Conservation (phyloP, 2,888 invertebrate species). For the Nebria brevicollis region DNA sequence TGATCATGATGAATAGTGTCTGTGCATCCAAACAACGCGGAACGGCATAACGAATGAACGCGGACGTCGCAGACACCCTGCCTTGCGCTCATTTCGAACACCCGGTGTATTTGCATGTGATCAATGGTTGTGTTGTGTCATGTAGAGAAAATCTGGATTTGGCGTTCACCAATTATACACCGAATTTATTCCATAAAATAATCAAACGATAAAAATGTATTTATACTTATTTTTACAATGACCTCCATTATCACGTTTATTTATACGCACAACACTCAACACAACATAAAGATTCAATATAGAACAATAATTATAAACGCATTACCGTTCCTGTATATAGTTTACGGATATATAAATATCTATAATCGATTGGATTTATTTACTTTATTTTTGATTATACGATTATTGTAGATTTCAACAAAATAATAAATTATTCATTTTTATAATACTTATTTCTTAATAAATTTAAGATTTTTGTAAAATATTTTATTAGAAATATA, state of each 20-base stretch:
- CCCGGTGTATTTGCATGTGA: background rate
- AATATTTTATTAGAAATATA: too few species aligned
- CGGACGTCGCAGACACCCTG: background rate
- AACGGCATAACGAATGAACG: background rate
- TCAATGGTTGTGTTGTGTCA: background rate
- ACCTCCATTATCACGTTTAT: background rate
- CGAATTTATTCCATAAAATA: background rate
- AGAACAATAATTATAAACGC: background rate
- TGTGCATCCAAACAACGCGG: background rate
- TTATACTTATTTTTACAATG: background rate
- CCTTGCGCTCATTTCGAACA: background rate
- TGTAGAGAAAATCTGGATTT: background rate
- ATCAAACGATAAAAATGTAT: background rate
- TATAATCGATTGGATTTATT: background rate
- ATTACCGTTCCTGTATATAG: background rate
- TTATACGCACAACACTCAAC: background rate
- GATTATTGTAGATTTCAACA: background rate
- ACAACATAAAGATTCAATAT: background rate
- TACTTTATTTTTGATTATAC: background rate
- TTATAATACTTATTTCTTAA: too few species aligned
- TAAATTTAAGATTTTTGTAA: too few species aligned
- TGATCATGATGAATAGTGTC: constrained; percentile 19
- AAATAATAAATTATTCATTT: background rate
- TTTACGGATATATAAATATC: background rate
- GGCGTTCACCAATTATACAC: background rate